Base-by-base conservation (phyloP, 2,797 vertebrate species). In the Falco naumanni region DNA sequence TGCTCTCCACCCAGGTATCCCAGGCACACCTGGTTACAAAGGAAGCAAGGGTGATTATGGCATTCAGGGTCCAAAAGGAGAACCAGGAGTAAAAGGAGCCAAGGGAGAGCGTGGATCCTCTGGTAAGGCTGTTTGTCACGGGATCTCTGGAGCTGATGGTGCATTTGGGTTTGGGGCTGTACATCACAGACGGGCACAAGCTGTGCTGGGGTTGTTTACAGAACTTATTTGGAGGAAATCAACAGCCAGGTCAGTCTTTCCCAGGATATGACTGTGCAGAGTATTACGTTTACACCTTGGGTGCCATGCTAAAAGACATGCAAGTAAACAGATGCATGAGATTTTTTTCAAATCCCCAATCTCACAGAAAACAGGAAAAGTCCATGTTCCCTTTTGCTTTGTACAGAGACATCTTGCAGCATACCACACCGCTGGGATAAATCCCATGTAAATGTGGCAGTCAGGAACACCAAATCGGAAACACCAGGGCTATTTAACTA, bases 61-160 rank as follows among this genome's bases (percentile, higher is more conserved):
- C 17, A 11, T 2, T 16, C 37, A 1, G 4, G 97, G 97, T 59
- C 60, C 11, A 45, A 97, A 97, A 91, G 97, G 97, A 53, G 70
- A 77, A 15, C 88, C 63, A 1, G 97, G 97, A 90, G 13, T 16
- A 12, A 97, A 96, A 84, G 98, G 98, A 89, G 78, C 3, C 56
- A 94, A 33, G 1, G 98, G 98, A 77, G 45, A 31, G 1, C 6
- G 0, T 5, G 97, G 97, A 37, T 11, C 0, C 10, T 2, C 9
- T 63, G 98, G 98, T 96, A 90, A 96, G 87, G 54, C 26, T 79
- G 50, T 74, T 87, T 90, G 31, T 20, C n/a, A 24, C 1, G 0
- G n/a, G 16, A 16, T 34, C 57, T 94, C 48, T 70, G 53, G 48
- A 78, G 33, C 5, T 80, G 47, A 22, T 17, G 43, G n/a, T 22